Evolutionary conservation across 2,888 invertebrate genomes (phyloP).

Genomic region (Crioceris asparagi): DNA sequence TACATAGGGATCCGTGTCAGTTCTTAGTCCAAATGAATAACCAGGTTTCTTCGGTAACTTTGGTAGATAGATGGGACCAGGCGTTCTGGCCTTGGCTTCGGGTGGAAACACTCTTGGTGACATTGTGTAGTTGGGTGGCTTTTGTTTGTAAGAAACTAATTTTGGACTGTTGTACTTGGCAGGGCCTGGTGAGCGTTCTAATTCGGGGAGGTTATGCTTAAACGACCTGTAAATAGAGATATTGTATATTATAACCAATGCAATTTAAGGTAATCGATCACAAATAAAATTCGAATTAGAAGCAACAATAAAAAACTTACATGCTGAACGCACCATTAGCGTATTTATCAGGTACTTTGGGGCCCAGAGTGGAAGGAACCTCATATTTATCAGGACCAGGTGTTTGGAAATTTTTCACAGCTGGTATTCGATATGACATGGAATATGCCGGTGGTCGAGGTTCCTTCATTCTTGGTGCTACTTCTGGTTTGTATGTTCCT

Average conservation of each 20-base stretch:
- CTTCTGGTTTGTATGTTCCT: constrained; percentile 52
- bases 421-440: constrained; percentile 40
- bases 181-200: constrained; percentile 35
- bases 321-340: constrained; percentile 43
- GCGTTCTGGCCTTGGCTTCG: constrained; percentile 14
- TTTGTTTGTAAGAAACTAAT: constrained; percentile 28
- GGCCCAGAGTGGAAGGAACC: constrained; percentile 42
- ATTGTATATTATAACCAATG: too few species aligned
- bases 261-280: background rate
- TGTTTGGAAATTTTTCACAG: constrained; percentile 24
- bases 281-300: background rate
- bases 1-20: constrained; percentile 47
- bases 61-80: constrained; percentile 30
- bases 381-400: constrained; percentile 56
- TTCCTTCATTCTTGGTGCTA: constrained; percentile 43
- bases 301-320: constrained; percentile 25
- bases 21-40: constrained; percentile 52
- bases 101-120: constrained; percentile 21
- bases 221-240: constrained; percentile 11
- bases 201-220: constrained; percentile 9
- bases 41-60: constrained; percentile 25
- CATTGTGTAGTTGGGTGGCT: constrained; percentile 31
- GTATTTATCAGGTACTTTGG: constrained; percentile 41
- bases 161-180: constrained; percentile 33
- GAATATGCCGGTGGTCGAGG: constrained; percentile 48